Conservation (phyloP, 2,797 vertebrate species). For the Epinephelus malabaricus region DNA sequence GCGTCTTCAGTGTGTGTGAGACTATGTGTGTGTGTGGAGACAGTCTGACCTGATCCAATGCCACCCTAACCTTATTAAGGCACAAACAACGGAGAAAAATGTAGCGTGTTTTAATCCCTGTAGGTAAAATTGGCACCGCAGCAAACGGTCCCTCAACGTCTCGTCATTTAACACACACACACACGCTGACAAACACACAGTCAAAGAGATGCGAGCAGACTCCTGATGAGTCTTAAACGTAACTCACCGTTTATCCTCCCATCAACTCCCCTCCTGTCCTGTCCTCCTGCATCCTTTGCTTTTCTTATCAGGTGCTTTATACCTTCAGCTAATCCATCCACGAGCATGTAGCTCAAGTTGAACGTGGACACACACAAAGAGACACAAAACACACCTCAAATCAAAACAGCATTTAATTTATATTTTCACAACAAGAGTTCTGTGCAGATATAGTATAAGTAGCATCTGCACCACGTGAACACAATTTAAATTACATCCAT, state of each 20-base stretch:
- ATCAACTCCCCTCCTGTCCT: slow-evolving; percentile 17
- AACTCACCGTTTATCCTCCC: slow-evolving; percentile 55
- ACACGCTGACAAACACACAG: slow-evolving; percentile 11
- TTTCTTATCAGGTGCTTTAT: slow-evolving; percentile 17
- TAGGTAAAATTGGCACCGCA: slow-evolving; percentile 36
- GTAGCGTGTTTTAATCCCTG: slow-evolving; percentile 20
- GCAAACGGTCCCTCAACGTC: slow-evolving; percentile 43
- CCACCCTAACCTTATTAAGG: slow-evolving; percentile 77
- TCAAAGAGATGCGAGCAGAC: slow-evolving; percentile 23
- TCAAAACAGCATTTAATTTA: slow-evolving; percentile 43
- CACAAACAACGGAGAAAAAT: slow-evolving; percentile 74
- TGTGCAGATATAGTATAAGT: background rate
- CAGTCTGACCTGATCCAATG: slow-evolving; percentile 65
- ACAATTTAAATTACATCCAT: slow-evolving; percentile 17
- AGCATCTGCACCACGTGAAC: background rate
- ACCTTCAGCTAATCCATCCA: slow-evolving; percentile 40
- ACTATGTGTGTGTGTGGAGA: slow-evolving; percentile 15
- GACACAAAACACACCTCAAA: slow-evolving; percentile 6
- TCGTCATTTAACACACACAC: slow-evolving; percentile 36
- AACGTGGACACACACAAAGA: slow-evolving; percentile 19
- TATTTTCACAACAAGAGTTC: slow-evolving; percentile 4
- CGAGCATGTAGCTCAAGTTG: background rate
- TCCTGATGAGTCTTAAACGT: slow-evolving; percentile 56
- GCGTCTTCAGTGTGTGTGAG: slow-evolving; percentile 29
- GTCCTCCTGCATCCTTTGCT: too few relatives aligned